These are phyloP conservation scores for Trileptium ribeirensis DNA, from an alignment of 2,888 invertebrate genomes.

Conservation along the genomic window DNA sequence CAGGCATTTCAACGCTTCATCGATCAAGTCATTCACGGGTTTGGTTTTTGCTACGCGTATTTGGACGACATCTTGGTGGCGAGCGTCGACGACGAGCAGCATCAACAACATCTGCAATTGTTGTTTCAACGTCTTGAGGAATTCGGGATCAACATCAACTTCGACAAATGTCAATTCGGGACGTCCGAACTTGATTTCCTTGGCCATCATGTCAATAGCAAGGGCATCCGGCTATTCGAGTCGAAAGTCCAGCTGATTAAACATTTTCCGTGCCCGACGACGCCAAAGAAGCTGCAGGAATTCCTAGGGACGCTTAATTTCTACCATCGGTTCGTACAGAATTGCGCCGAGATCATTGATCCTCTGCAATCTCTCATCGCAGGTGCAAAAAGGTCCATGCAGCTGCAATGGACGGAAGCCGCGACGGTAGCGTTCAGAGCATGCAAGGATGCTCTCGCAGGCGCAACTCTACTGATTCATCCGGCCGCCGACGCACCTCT, in stretches of 20 bases:
- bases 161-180: not conserved
- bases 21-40: no score
- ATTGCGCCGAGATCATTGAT: not conserved
- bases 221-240: not conserved
- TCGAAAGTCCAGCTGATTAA: not conserved
- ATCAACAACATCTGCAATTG: not conserved
- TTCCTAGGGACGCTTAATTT: not conserved
- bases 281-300: not conserved
- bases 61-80: not conserved
- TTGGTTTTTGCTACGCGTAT: no score
- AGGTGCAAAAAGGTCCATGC: no score
- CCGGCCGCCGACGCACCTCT: no score
- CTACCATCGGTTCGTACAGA: not conserved
- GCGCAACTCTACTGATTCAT: no score
- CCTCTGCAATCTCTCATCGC: no score
- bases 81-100: not conserved
- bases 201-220: not conserved
- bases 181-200: not conserved
- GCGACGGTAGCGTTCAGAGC: no score
- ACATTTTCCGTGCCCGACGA: not conserved
- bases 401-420: no score
- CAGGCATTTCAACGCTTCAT: no score
- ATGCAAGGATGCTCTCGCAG: no score
- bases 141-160: not conserved
- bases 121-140: not conserved